Base-by-base conservation (phyloP, 2,797 vertebrate species). In the Taeniopygia guttata region DNA sequence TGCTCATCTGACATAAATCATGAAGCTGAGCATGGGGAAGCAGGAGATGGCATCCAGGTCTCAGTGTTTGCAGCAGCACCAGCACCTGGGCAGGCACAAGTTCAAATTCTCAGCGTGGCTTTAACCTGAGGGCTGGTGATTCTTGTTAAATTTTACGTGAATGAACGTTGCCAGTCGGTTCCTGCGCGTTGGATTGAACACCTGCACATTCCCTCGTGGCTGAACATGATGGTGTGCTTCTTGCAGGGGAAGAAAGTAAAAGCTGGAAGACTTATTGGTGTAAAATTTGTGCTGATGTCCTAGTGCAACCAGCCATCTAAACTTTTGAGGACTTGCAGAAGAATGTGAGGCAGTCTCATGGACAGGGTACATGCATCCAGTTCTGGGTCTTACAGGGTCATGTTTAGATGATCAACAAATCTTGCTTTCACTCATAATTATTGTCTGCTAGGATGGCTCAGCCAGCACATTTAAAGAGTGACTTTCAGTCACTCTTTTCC, bases 131-230 rank as follows among this genome's bases (percentile, higher is more conserved):
- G 94, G 89, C 77, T 93, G 91, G 83, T 82, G 95, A 79, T 82
- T 92, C 84, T 91, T 94, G 89, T 94, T 93, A 88, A 93, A 75
- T 96, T 95, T 94, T 89, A 89, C 16, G 19, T 73, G 87, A 87
- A 49, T 3, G 3, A 91, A 26, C 3, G 0, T 30, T 94, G 91
- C 95, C 94, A 93, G 3, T 75, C 0, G 0, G 63, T 84, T 88
- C 52, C 70, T 64, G 45, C 0, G 0, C 63, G 66, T 63, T 76
- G 78, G 56, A 38, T 62, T 88, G 93, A 94, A 87, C 95, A 96
- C 92, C 95, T 96, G 94, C 88, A 67, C 67, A 87, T 84, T 96
- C 93, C 87, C 92, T 82, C 84, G 68, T 79, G 95, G 83, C 84
- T 74, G 73, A 90, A 32, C 14, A 25, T 56, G 87, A 42, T 45